Conservation (phyloP, 2,888 invertebrate species). For the Calliphora vomitoria region DNA sequence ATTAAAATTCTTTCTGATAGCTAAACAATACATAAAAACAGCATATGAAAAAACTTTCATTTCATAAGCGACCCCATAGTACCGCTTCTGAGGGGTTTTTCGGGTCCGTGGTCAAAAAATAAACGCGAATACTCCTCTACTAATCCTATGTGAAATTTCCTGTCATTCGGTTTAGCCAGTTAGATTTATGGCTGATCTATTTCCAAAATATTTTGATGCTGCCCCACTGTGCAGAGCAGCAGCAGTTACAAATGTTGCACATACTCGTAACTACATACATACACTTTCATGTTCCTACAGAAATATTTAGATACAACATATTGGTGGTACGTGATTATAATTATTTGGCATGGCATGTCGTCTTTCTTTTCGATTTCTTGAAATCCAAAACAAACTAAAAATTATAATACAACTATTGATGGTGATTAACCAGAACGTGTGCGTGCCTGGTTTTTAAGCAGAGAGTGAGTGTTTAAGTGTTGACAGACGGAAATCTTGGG, state of each 20-base stretch:
- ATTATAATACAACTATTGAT: constrained; percentile 2
- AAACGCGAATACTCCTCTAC: no score
- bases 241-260: background rate
- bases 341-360: constrained; percentile 52
- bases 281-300: constrained; percentile 11
- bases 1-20: no score
- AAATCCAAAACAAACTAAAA: constrained; percentile 4
- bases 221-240: background rate
- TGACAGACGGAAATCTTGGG: constrained; percentile 69
- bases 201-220: no score
- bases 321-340: constrained; percentile 65
- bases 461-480: background rate
- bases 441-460: background rate
- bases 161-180: no score
- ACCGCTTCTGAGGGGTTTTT: no score
- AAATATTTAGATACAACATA: constrained; percentile 13
- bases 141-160: no score
- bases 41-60: no score
- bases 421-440: constrained; percentile 29
- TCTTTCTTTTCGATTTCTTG: constrained; percentile 43
- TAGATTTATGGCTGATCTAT: no score
- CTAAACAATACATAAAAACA: no score
- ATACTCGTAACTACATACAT: background rate
- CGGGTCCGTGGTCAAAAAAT: no score
- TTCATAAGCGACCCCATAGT: no score